Evolutionary conservation across 2,113 vertebrate genomes (phyloP).

Genomic region (Etheostoma spectabile): DNA sequence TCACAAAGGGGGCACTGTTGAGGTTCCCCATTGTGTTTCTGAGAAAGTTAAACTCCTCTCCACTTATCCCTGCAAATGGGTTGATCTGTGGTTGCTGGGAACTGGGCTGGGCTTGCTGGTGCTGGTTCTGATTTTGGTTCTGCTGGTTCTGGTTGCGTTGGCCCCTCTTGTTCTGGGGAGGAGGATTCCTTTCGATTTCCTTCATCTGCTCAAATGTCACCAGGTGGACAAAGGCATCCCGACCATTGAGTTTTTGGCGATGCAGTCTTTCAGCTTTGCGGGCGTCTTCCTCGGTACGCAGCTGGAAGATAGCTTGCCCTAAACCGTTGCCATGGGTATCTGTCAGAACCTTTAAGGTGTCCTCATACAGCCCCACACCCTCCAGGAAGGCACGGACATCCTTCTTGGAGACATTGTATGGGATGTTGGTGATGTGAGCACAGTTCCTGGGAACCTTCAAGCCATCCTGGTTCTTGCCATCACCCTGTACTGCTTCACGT

Average conservation of each 20-base stretch:
- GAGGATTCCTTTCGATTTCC: conserved; percentile 95
- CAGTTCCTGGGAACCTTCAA: conserved; percentile 87
- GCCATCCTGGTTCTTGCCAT: conserved; percentile 90
- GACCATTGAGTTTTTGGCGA: conserved; percentile 96
- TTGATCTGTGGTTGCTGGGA: conserved; percentile 77
- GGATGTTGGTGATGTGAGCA: conserved; percentile 96
- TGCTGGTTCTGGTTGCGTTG: conserved; percentile 82
- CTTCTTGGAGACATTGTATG: conserved; percentile 95
- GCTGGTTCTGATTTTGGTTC: conserved; percentile 71
- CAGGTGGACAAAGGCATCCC: conserved; percentile 95
- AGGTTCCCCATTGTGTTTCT: conserved; percentile 89
- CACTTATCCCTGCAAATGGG: conserved; percentile 81
- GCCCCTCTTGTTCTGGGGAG: conserved; percentile 92
- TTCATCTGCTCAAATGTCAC: conserved; percentile 95
- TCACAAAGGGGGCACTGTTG: conserved; percentile 90
- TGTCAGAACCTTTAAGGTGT: conserved; percentile 92
- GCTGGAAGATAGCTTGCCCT: conserved; percentile 96
- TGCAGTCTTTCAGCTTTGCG: conserved; percentile 95
- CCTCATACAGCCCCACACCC: conserved; percentile 93
- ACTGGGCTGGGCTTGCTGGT: conserved; percentile 63
- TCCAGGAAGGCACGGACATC: conserved; percentile 95
- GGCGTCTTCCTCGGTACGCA: conserved; percentile 95
- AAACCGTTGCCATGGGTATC: conserved; percentile 94
- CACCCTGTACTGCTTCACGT: conserved; percentile 86
- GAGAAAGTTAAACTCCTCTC: conserved; percentile 93